These are phyloP conservation scores for Clistopyga incitator DNA, from an alignment of 2,888 invertebrate species.

Conservation along the genomic window DNA sequence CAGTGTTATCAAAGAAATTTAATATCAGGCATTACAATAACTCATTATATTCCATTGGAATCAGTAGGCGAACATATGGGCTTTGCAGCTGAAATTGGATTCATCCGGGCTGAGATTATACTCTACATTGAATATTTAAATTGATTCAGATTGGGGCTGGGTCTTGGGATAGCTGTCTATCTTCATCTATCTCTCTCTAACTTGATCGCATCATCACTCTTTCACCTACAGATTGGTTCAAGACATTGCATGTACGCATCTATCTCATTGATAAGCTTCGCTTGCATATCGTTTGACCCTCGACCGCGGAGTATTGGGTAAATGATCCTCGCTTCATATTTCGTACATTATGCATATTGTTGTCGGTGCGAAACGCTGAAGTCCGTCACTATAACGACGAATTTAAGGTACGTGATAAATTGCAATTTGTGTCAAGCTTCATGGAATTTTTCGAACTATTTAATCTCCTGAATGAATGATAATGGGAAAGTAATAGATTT, in stretches of 20 bases:
- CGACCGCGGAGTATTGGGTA: neutral
- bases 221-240: neutral
- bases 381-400: neutral
- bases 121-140: conserved; percentile 38
- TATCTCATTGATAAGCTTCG: conserved; percentile 7
- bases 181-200: conserved; percentile 3
- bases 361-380: neutral
- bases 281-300: conserved; percentile 15
- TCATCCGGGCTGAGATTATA: conserved; percentile 29
- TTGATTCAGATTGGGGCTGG: conserved; percentile 36
- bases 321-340: neutral
- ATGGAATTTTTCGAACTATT: neutral
- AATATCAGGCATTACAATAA: conserved; percentile 21
- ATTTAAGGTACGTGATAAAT: neutral
- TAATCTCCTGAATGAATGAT: neutral
- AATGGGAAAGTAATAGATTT: neutral
- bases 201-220: conserved; percentile 5
- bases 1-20: neutral
- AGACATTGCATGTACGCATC: conserved; percentile 21
- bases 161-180: conserved; percentile 12
- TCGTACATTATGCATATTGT: neutral
- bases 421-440: neutral
- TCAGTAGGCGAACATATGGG: neutral
- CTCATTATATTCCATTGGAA: conserved; percentile 9
- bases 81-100: conserved; percentile 18